Conservation (phyloP, 1,140 invertebrate species). For the Philopotamus ludificatus region DNA sequence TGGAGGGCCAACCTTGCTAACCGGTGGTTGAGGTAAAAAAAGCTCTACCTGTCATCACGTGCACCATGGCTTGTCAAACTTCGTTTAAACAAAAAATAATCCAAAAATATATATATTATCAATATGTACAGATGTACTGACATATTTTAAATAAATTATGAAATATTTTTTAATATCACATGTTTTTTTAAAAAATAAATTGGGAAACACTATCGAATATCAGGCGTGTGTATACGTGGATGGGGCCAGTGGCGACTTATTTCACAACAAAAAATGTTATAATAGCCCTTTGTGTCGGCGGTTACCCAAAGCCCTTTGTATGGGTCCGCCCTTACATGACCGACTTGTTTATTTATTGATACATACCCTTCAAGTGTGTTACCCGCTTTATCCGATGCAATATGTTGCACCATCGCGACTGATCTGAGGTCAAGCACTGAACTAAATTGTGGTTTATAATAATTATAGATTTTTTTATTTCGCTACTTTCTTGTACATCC, state of each 20-base stretch:
- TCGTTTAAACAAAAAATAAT: background rate
- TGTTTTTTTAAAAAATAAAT: too few relatives aligned
- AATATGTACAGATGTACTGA: background rate
- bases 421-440: too few relatives aligned
- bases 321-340: constrained; percentile 15
- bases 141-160: constrained; percentile 3
- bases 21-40: constrained; percentile 5
- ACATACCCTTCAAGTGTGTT: constrained; percentile 11
- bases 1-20: constrained; percentile 23
- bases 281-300: constrained; percentile 34
- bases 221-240: background rate
- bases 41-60: constrained; percentile 23
- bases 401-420: background rate
- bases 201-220: background rate
- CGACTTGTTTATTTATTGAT: constrained; percentile 31
- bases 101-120: background rate
- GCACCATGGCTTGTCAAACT: constrained; percentile 1
- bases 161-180: too few relatives aligned
- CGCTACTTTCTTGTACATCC: too few relatives aligned
- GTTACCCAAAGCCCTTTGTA: constrained; percentile 25
- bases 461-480: too few relatives aligned
- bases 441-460: too few relatives aligned
- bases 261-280: constrained; percentile 24
- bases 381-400: background rate
- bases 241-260: constrained; percentile 25